Conservation (phyloP, 2,888 invertebrate species). For the Criorhina ranunculi region DNA sequence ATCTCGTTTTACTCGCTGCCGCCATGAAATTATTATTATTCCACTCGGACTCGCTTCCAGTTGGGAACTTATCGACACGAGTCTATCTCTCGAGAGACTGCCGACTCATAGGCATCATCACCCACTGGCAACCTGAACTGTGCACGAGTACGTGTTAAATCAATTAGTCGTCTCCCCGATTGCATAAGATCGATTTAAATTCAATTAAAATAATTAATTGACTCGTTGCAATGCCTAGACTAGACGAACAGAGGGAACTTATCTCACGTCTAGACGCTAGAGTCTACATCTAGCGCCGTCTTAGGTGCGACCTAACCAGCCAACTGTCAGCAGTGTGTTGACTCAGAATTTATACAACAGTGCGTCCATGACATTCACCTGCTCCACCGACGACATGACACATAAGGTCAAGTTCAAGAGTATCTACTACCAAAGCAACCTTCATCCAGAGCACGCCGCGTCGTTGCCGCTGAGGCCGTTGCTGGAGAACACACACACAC, state of each 20-base stretch:
- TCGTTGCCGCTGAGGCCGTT: neutral
- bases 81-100: slow-evolving; percentile 18
- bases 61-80: slow-evolving; percentile 46
- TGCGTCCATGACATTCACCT: slow-evolving; percentile 36
- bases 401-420: slow-evolving; percentile 65
- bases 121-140: slow-evolving; percentile 22
- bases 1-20: no score
- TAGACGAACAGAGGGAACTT: slow-evolving; percentile 1
- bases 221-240: slow-evolving; percentile 25
- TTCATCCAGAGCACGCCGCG: slow-evolving; percentile 48
- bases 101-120: slow-evolving; percentile 29
- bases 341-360: slow-evolving; percentile 6
- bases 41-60: slow-evolving; percentile 3
- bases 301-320: slow-evolving; percentile 45
- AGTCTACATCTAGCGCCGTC: neutral
- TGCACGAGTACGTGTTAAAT: slow-evolving; percentile 33
- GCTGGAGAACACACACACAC: slow-evolving; percentile 13
- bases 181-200: slow-evolving; percentile 57
- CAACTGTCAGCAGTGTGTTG: slow-evolving; percentile 21
- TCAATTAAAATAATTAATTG: slow-evolving; percentile 60
- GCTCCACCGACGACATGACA: slow-evolving; percentile 27
- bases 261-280: slow-evolving; percentile 25
- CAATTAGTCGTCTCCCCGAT: slow-evolving; percentile 47
- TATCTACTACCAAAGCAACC: slow-evolving; percentile 6
- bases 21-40: slow-evolving; percentile 39